Evolutionary conservation across 2,113 vertebrate species (phyloP), one percentile per base, ranked within the genome.

Genomic region (Dicaeum eximium): DNA sequence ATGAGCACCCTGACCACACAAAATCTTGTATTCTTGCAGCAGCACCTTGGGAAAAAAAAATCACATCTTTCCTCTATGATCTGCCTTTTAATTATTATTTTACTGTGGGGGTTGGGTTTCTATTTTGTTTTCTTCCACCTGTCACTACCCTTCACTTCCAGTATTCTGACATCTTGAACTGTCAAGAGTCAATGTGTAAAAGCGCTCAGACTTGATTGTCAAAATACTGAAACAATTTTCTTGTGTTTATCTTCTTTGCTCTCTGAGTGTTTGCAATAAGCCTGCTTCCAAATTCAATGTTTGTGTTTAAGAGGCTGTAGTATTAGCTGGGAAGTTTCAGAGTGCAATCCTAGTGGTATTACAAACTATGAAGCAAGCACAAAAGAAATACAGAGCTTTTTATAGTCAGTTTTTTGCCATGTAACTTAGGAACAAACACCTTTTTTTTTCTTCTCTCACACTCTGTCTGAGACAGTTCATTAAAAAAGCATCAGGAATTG

Each of bases 141-240:
- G 45, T 65, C 50, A 65, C 30, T 73, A 60, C 18, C 70, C 40
- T 91, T 86, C 81, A 82, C 38, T 90, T 61, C 27, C 30, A 86
- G 42, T 75, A 62, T 72, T 72, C 62, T 90, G 53, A 80, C 40
- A 78, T 80, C 44, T 64, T 38, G 60, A 92, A 78, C 66, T 87
- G 54, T 57, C 83, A 88, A 56, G 33, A 94, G 28, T 53, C 44
- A 71, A 62, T 6, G 30, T 22, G 2, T n/a, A 91, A 95, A 89
- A 93, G 45, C 51, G 79, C 94, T 85, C 83, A 88, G 78, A 91
- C 13, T 42, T 69, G 37, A 91, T 35, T 91, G 33, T 72, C 95
- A 95, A 95, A 94, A 84, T 57, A 78, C 89, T 85, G 83, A 91
- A 92, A 96, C 77, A 72, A 91, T 91, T 95, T 95, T 80, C 93